A percentile compares a stretch with the other conserved stretches of the same genome.
These are phyloP conservation scores for Scartelaos histophorus DNA, from an alignment of 2,113 vertebrate genomes.

Conservation along the genomic window DNA sequence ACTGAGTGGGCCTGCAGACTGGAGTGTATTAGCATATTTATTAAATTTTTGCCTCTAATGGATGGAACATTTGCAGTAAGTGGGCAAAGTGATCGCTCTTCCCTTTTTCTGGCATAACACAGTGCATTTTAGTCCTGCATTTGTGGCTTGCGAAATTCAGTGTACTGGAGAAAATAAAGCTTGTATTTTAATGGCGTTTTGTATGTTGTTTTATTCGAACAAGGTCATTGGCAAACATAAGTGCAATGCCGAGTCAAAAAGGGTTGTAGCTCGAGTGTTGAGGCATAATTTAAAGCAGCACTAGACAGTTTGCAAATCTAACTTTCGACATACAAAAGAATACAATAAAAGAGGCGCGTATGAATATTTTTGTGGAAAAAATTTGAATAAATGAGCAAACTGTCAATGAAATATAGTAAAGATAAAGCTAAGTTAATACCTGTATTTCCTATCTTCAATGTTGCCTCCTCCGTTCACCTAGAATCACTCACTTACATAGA, in stretches of 20 bases:
- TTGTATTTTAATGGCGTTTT: constrained; percentile 13
- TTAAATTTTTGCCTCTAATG: constrained; percentile 66
- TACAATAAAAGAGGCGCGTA: neutral
- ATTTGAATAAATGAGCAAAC: too few relatives aligned
- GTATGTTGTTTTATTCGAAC: constrained; percentile 2
- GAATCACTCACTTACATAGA: too few relatives aligned
- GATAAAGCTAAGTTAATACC: too few relatives aligned
- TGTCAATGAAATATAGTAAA: too few relatives aligned
- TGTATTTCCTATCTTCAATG: too few relatives aligned
- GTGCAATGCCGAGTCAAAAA: neutral
- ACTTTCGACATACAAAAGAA: neutral
- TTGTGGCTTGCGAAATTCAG: constrained; percentile 16
- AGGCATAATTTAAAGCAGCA: neutral
- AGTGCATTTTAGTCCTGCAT: constrained; percentile 18
- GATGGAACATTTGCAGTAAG: constrained; percentile 66
- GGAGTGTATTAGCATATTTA: constrained; percentile 72
- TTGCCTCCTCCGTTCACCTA: too few relatives aligned
- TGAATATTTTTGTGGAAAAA: too few relatives aligned
- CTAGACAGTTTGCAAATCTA: neutral
- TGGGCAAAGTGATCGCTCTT: constrained; percentile 48
- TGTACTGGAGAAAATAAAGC: constrained; percentile 19
- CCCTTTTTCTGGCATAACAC: constrained; percentile 16
- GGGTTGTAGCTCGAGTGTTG: neutral
- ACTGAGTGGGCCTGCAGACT: constrained; percentile 34
- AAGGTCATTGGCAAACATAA: constrained; percentile 4